phyloP scores from a whole-genome alignment of 2,888 invertebrate species.

The Pantelozetes paolii region DNA sequence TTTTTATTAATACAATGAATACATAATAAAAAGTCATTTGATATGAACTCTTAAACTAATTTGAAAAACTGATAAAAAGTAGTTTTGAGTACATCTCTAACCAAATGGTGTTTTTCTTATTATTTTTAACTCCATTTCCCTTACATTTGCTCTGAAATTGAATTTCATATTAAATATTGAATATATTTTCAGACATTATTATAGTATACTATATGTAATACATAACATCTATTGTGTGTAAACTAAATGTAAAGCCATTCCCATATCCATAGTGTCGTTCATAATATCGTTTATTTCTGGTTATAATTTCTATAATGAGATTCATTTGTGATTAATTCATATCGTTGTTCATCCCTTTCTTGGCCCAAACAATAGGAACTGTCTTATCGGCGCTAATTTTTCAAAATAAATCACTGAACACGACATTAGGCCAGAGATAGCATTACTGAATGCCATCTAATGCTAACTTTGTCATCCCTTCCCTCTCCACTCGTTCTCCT shows the following conservation, averaged over 20 bases:
- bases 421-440: slow-evolving; percentile 17
- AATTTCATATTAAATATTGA: slow-evolving; percentile 8
- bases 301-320: slow-evolving; percentile 33
- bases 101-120: too few species aligned
- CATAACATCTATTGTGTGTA: neutral
- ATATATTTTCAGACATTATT: neutral
- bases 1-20: too few species aligned
- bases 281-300: slow-evolving; percentile 26
- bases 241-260: neutral
- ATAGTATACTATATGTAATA: neutral
- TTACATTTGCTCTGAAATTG: neutral
- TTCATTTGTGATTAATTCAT: slow-evolving; percentile 34
- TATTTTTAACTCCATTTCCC: neutral
- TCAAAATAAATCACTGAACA: slow-evolving; percentile 33
- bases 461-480: neutral
- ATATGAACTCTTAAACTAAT: too few species aligned
- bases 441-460: neutral
- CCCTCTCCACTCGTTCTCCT: neutral
- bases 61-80: too few species aligned
- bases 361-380: slow-evolving; percentile 22
- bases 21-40: too few species aligned
- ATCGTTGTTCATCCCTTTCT: slow-evolving; percentile 35
- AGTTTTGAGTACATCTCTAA: too few species aligned
- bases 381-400: slow-evolving; percentile 30
- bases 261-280: neutral